These are phyloP conservation scores for Cephonodes hylas DNA, from an alignment of 2,888 invertebrate species.

Conservation along the genomic window DNA sequence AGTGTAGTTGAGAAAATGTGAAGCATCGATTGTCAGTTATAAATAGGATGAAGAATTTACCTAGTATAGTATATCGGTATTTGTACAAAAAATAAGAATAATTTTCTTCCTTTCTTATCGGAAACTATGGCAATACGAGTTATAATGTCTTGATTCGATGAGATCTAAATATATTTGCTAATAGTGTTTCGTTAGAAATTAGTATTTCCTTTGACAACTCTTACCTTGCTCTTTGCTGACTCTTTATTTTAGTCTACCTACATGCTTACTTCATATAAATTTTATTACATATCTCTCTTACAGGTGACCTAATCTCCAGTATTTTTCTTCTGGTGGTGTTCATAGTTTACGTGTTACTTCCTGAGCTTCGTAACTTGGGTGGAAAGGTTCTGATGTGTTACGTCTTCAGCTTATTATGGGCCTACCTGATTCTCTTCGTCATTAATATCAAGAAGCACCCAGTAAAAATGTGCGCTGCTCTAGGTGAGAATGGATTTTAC, in stretches of 20 bases:
- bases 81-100: too few relatives aligned
- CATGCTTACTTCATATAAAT: neutral
- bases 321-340: slow-evolving; percentile 49
- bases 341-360: slow-evolving; percentile 48
- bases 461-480: slow-evolving; percentile 26
- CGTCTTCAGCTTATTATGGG: slow-evolving; percentile 44
- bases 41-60: too few relatives aligned
- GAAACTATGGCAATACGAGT: too few relatives aligned
- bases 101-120: too few relatives aligned
- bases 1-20: too few relatives aligned
- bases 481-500: slow-evolving; percentile 41
- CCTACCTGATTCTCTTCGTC: slow-evolving; percentile 43
- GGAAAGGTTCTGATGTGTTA: slow-evolving; percentile 57
- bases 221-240: neutral
- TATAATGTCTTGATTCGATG: too few relatives aligned
- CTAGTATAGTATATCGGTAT: too few relatives aligned
- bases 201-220: too few relatives aligned
- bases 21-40: too few relatives aligned
- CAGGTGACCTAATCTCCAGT: slow-evolving; percentile 46
- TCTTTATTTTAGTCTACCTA: neutral
- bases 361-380: slow-evolving; percentile 49
- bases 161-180: too few relatives aligned
- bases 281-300: slow-evolving; percentile 10
- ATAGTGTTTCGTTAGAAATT: too few relatives aligned
- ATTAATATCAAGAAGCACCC: slow-evolving; percentile 32